A percentile compares a stretch with the other conserved stretches of the same genome.
Evolutionary conservation across 2,888 invertebrate genomes (phyloP).

Genomic region (Limnephilus auricula): DNA sequence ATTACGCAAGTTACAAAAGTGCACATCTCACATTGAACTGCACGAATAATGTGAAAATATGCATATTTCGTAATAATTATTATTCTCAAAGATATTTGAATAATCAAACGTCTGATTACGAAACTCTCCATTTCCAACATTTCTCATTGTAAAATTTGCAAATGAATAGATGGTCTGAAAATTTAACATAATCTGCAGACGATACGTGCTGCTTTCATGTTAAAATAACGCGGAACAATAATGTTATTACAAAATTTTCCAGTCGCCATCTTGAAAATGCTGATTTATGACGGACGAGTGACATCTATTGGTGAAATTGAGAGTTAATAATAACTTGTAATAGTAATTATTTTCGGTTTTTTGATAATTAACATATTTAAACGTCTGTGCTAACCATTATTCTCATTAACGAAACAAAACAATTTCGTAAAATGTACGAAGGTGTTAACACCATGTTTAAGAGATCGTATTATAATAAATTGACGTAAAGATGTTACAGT

Average conservation of each 20-base stretch:
- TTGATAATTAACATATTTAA: background rate
- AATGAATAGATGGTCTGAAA: background rate
- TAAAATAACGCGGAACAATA: background rate
- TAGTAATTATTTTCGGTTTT: background rate
- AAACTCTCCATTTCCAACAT: background rate
- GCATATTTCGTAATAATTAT: background rate
- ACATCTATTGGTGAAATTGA: background rate
- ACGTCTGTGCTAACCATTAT: background rate
- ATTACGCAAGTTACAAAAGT: background rate
- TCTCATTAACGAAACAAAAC: background rate
- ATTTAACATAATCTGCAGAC: background rate
- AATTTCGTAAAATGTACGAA: background rate
- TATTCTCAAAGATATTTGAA: background rate
- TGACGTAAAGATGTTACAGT: background rate
- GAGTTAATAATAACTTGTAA: background rate
- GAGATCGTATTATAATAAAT: background rate
- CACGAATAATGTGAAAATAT: background rate
- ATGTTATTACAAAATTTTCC: background rate
- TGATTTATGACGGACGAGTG: background rate
- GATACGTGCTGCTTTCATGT: background rate
- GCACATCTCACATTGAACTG: background rate
- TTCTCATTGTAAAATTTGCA: background rate
- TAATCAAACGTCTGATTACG: background rate
- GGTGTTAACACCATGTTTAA: slow-evolving; percentile 1
- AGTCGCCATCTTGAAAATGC: background rate